Conservation (phyloP, 1,140 invertebrate genomes). For the Sogatella furcifera region DNA sequence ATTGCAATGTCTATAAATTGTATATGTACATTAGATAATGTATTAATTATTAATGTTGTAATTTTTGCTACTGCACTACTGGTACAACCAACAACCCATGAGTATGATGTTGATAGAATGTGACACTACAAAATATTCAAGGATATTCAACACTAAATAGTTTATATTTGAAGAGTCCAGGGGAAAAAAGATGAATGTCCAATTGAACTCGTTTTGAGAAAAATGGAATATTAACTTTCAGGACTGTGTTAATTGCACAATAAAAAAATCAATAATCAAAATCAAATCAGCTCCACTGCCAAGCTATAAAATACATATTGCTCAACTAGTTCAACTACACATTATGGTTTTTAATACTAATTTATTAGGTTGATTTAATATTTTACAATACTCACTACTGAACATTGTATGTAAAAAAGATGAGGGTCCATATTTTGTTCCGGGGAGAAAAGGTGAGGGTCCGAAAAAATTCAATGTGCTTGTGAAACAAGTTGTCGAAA, state of each 20-base stretch:
- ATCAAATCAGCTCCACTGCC: neutral
- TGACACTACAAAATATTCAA: no score
- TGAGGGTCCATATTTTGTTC: no score
- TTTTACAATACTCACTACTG: conserved; percentile 1
- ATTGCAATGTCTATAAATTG: no score
- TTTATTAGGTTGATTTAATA: neutral
- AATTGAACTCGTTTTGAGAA: neutral
- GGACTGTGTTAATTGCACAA: neutral
- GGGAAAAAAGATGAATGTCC: conserved; percentile 8
- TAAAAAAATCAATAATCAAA: neutral
- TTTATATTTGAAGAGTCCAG: neutral
- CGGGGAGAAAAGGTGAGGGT: conserved; percentile 6
- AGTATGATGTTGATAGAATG: no score
- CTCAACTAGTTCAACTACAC: neutral
- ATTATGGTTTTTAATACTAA: neutral
- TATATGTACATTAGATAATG: no score
- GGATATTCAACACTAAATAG: no score
- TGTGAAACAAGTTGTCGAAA: neutral
- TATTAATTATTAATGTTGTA: no score
- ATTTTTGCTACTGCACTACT: no score
- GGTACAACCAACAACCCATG: no score
- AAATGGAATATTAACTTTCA: conserved; percentile 2
- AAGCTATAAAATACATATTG: neutral
- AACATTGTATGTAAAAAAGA: neutral
- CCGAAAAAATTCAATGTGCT: neutral